Conservation (phyloP, 1,140 invertebrate species). For the Drosophila varians region DNA sequence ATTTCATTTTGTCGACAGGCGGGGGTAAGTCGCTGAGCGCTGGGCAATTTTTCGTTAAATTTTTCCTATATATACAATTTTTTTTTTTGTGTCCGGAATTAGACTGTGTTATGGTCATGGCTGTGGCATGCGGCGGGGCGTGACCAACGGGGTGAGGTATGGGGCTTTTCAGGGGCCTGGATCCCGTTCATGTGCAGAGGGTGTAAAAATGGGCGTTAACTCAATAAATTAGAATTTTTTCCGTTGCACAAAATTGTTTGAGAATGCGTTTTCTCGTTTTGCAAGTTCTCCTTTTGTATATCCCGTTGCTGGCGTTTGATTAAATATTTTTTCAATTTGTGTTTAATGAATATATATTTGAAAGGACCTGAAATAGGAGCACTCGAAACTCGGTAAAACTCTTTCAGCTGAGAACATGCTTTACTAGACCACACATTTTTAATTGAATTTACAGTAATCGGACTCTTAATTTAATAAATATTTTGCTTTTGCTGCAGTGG, state of each 20-base stretch:
- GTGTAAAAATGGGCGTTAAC: constrained; percentile 71
- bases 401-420: neutral
- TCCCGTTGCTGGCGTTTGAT: constrained; percentile 37
- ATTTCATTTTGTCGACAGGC: constrained; percentile 67
- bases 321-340: constrained; percentile 48
- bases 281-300: constrained; percentile 11
- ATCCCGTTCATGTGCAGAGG: constrained; percentile 49
- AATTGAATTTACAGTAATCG: constrained; percentile 1
- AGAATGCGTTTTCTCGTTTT: constrained; percentile 44
- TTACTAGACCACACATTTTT: neutral
- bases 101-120: constrained; percentile 49
- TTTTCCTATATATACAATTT: constrained; percentile 41
- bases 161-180: constrained; percentile 1
- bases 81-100: constrained; percentile 41
- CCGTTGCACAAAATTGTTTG: constrained; percentile 43
- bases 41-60: constrained; percentile 52
- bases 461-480: constrained; percentile 9
- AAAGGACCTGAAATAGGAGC: constrained; percentile 3
- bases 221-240: constrained; percentile 77
- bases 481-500: constrained; percentile 9
- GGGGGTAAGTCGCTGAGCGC: constrained; percentile 20
- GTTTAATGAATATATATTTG: constrained; percentile 20
- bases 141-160: neutral
- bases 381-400: neutral
- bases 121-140: constrained; percentile 18